Evolutionary conservation across 2,797 vertebrate genomes (phyloP).

Genomic region (Notolepis coatsorum): DNA sequence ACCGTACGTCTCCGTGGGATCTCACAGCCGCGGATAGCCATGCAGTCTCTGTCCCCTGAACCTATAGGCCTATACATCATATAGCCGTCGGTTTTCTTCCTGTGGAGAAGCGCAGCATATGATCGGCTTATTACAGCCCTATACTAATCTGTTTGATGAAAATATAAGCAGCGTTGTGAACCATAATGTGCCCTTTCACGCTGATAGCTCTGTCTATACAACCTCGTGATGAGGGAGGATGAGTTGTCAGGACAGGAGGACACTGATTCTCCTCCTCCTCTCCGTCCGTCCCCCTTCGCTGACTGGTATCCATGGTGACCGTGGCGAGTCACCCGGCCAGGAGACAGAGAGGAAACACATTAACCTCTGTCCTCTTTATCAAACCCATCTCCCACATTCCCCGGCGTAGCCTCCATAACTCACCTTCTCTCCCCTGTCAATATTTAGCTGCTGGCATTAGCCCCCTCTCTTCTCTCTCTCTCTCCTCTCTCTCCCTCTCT

Average conservation of each 20-base stretch:
- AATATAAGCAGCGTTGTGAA: too few relatives aligned
- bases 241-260: conserved; percentile 1
- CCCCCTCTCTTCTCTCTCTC: not conserved
- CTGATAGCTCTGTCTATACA: not conserved
- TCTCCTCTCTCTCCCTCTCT: not conserved
- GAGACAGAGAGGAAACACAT: conserved; percentile 49
- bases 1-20: not conserved
- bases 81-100: not conserved
- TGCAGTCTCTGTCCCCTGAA: not conserved
- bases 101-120: too few relatives aligned
- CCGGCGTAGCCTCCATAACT: not conserved
- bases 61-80: not conserved
- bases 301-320: conserved; percentile 71
- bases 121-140: too few relatives aligned
- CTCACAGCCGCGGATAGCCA: not conserved
- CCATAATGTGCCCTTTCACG: too few relatives aligned
- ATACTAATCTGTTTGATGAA: too few relatives aligned
- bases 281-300: conserved; percentile 10
- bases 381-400: conserved; percentile 28
- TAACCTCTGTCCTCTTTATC: conserved; percentile 36
- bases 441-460: conserved; percentile 12
- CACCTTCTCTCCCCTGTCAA: conserved; percentile 29
- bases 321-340: conserved; percentile 47
- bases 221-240: conserved; percentile 26
- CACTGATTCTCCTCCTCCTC: conserved; percentile 21